Evolutionary conservation across 2,888 invertebrate species (phyloP).

Genomic region (Caenorhabditis sp.): DNA sequence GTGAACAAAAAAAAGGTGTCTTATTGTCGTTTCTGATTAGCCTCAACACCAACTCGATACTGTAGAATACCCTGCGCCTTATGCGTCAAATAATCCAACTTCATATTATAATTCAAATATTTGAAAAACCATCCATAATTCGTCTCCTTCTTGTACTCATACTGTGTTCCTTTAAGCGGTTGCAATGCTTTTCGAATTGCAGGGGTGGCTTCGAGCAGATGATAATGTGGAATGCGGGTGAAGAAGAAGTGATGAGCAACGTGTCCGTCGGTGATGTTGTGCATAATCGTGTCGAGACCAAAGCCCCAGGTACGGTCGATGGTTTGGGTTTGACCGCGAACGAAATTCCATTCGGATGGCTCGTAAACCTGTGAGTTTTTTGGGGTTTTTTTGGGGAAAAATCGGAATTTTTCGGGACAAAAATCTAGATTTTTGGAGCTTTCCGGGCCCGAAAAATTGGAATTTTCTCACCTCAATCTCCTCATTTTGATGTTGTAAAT

Average conservation of each 20-base stretch:
- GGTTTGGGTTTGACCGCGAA: conserved; percentile 57
- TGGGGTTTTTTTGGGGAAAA: neutral
- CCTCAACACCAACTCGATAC: conserved; percentile 53
- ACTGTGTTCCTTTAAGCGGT: conserved; percentile 49
- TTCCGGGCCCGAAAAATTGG: too few relatives aligned
- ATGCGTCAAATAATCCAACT: conserved; percentile 64
- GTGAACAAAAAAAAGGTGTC: neutral
- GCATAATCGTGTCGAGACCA: conserved; percentile 55
- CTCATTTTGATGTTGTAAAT: conserved; percentile 63
- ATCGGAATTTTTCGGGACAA: too few relatives aligned
- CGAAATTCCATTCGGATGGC: conserved; percentile 58
- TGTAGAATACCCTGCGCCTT: conserved; percentile 65
- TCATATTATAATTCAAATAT: conserved; percentile 61
- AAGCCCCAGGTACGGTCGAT: conserved; percentile 57
- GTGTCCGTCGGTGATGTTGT: conserved; percentile 64
- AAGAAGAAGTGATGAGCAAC: conserved; percentile 70
- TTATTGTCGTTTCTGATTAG: conserved; percentile 5
- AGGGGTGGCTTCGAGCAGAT: conserved; percentile 64
- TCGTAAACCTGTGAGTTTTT: conserved; percentile 51
- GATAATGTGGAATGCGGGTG: conserved; percentile 67
- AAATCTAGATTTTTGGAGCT: neutral
- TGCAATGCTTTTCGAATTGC: conserved; percentile 51
- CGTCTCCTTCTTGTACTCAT: conserved; percentile 60
- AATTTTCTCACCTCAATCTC: conserved; percentile 61
- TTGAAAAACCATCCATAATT: conserved; percentile 64